phyloP scores from a whole-genome alignment of 2,113 vertebrate species.

The Psittacus erithacus region DNA sequence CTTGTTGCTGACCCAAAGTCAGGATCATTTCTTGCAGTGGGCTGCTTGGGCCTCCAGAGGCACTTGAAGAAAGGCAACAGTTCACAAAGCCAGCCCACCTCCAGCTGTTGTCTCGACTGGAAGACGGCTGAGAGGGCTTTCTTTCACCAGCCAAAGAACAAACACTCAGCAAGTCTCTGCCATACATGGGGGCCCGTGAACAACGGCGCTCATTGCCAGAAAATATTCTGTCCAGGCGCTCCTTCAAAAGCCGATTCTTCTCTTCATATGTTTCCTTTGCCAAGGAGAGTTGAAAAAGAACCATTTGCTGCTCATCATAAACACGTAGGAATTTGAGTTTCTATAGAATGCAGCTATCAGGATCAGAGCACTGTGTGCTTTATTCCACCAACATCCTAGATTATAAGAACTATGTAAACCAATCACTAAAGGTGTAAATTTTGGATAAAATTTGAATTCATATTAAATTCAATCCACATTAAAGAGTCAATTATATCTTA shows the following conservation, averaged over 20 bases:
- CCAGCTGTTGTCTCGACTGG: constrained; percentile 67
- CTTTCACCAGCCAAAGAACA: constrained; percentile 73
- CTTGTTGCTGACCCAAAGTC: constrained; percentile 66
- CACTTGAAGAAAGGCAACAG: constrained; percentile 53
- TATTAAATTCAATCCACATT: neutral
- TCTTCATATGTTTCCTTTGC: constrained; percentile 86
- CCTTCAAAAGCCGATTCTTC: constrained; percentile 83
- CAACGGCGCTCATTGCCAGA: constrained; percentile 88
- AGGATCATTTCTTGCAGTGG: constrained; percentile 74
- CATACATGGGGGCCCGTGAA: constrained; percentile 84
- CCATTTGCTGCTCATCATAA: neutral
- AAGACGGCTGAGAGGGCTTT: neutral
- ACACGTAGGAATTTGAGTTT: neutral
- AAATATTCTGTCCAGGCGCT: constrained; percentile 86
- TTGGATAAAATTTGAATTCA: neutral
- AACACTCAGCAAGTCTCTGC: constrained; percentile 82
- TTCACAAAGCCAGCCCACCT: constrained; percentile 82
- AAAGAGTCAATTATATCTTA: neutral
- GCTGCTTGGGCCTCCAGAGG: neutral
- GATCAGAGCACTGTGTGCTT: neutral
- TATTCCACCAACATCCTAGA: neutral
- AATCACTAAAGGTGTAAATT: neutral
- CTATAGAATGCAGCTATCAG: neutral
- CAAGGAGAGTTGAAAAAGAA: neutral
- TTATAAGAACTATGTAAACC: neutral